Base-by-base conservation (phyloP, 2,888 invertebrate species). In the Molanna angustata region DNA sequence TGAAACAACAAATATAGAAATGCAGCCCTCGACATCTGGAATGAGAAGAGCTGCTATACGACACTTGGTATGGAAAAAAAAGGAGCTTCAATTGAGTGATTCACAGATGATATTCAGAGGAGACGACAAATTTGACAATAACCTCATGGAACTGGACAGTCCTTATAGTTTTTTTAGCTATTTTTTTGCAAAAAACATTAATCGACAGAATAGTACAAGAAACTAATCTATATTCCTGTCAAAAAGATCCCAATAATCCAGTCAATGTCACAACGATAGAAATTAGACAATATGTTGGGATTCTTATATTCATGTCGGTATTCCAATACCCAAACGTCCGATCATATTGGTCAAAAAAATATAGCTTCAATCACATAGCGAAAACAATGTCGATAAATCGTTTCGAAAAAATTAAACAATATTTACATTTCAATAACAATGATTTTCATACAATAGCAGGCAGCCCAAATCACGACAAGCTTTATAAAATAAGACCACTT, bases 281-380 rank as follows among this genome's bases (percentile, higher is more conserved):
- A n/a, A n/a, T 35, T 7, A 35, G 14, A 13, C 9, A 13, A n/a
- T 35, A 4, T 13, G 4, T 40, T 40, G 40, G 40, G 4, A 40
- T 40, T 9, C 7, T 43, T 14, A 11, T 35, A 35, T 52, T 56
- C 42, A 52, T 50, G 19, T 50, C 45, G 20, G 46, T 54, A 40
- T 22, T 45, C 13, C 42, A 43, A 33, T 49, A 35, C 50, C 35
- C 32, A 35, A 54, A 35, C 40, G 21, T 42, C 37, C 18, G 53
- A 49, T 41, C 48, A 53, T 53, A 41, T 43, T 43, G 31, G 42
- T 31, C 47, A 22, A 31, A 20, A 48, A 33, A 32, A 22, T 22
- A 31, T 49, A 18, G 42, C 48, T 37, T 42, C 45, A 41, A 47
- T 13, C 37, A 4, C 18, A 42, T 42, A 6, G 13, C 4, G 6